phyloP scores from a whole-genome alignment of 2,113 vertebrate genomes.

The human region GRCh38 chr5:44824001-44824500 shows the following conservation, averaged over 20 bases:
- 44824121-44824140: not conserved
- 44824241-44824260: not conserved
- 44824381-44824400: not conserved
- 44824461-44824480: not conserved
- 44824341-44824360: not conserved
- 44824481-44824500: not conserved
- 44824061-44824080: not conserved
- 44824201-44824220: not conserved
- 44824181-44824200: not conserved
- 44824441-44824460: not conserved
- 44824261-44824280: not conserved
- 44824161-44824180: not conserved
- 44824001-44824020: not conserved
- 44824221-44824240: not conserved
- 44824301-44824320: not conserved
- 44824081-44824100: not conserved
- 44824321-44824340: not conserved
- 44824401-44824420: not conserved
- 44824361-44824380: not conserved
- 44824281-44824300: not conserved
- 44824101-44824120: not conserved
- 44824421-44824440: not conserved
- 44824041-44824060: slow-evolving; percentile 23
- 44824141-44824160: not conserved
- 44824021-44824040: not conserved